phyloP scores from a whole-genome alignment of 2,797 vertebrate genomes.

The Astyanax mexicanus region DNA sequence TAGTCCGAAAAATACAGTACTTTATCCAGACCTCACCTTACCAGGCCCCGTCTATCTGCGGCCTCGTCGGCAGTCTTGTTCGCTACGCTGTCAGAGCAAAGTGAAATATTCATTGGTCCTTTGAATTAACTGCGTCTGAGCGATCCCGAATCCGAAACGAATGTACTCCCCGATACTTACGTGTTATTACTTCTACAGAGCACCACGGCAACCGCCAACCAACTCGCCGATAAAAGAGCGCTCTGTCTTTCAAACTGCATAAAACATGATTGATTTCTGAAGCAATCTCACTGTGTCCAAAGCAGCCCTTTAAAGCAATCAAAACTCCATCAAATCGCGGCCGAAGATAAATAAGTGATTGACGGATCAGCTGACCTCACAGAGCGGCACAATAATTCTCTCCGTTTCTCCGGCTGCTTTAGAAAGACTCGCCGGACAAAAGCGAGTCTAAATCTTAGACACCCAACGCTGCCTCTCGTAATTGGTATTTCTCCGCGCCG shows the following conservation, averaged over 20 bases:
- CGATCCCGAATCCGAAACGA: not conserved
- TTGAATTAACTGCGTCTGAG: not conserved
- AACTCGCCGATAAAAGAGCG: not conserved
- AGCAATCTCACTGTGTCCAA: not conserved
- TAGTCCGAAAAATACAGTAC: not conserved
- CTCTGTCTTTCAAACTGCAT: not conserved
- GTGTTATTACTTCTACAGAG: not conserved
- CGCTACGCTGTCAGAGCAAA: not conserved
- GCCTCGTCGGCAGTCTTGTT: not conserved
- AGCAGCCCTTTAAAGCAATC: not conserved
- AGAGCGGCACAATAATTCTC: not conserved
- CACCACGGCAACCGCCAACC: too few species aligned
- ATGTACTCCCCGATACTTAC: not conserved
- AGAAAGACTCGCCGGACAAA: not conserved
- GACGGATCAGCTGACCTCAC: not conserved
- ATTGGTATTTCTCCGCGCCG: constrained; percentile 32
- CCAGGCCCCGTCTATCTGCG: too few species aligned
- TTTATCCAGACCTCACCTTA: not conserved
- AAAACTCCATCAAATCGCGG: not conserved
- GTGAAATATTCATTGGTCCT: not conserved
- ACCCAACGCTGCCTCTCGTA: constrained; percentile 39
- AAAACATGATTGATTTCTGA: not conserved
- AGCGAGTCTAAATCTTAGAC: not conserved
- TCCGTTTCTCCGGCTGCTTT: not conserved
- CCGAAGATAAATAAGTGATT: not conserved